A percentile compares a stretch with the other conserved stretches of the same genome.
phyloP scores from a whole-genome alignment of 2,888 invertebrate species.

The Doris montereyensis region DNA sequence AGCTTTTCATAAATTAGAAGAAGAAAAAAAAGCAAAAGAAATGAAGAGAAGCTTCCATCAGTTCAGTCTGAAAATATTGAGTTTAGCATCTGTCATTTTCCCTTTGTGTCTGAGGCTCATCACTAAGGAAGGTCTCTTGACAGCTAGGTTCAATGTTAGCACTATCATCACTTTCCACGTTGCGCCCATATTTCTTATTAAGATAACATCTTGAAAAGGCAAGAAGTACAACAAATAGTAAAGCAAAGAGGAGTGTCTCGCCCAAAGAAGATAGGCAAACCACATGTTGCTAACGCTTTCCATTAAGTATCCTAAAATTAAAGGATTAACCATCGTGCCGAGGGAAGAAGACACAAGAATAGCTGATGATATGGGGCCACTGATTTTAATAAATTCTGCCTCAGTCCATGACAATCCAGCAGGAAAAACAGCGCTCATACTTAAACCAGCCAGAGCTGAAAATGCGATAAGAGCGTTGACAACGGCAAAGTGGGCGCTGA shows the following conservation, averaged over 20 bases:
- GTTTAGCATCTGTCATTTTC: too few species aligned
- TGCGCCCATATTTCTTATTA: constrained; percentile 30
- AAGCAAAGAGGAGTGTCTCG: constrained; percentile 51
- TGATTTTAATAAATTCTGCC: constrained; percentile 67
- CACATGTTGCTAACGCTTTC: constrained; percentile 61
- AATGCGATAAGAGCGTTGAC: constrained; percentile 46
- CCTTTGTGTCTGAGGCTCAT: too few species aligned
- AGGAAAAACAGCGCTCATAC: constrained; percentile 72
- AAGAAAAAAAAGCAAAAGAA: too few species aligned
- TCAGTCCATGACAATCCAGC: constrained; percentile 72
- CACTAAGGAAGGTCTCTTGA: too few species aligned
- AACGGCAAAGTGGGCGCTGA: not conserved
- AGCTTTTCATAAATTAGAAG: too few species aligned
- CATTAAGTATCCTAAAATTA: constrained; percentile 67
- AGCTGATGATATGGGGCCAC: constrained; percentile 69
- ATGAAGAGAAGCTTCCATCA: too few species aligned
- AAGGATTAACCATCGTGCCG: constrained; percentile 70
- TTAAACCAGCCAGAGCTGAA: constrained; percentile 61
- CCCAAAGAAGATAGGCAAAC: constrained; percentile 65
- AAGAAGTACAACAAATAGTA: constrained; percentile 50
- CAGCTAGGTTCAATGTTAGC: too few species aligned
- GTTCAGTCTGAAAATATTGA: too few species aligned
- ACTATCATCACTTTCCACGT: not conserved
- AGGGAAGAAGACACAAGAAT: constrained; percentile 69
- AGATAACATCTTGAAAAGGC: constrained; percentile 13